These are phyloP conservation scores for Amiota communis DNA, from an alignment of 2,888 invertebrate genomes.

Conservation along the genomic window DNA sequence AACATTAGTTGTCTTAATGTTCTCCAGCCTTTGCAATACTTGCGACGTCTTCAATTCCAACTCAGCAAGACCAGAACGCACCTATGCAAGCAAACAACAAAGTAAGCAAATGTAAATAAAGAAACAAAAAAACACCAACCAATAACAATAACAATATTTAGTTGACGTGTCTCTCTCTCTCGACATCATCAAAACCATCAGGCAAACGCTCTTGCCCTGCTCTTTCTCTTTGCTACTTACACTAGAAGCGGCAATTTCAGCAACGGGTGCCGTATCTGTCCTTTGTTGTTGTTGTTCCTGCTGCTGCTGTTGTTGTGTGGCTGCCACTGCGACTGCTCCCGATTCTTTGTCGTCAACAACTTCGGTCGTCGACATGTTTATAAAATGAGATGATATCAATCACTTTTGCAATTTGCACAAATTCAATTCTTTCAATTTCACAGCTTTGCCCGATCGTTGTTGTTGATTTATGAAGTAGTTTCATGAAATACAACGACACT, in stretches of 20 bases:
- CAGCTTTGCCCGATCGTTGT: background rate
- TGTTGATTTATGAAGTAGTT: no score
- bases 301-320: slow-evolving; percentile 18
- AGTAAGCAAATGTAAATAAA: slow-evolving; percentile 40
- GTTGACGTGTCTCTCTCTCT: slow-evolving; percentile 44
- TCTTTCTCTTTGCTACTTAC: slow-evolving; percentile 55
- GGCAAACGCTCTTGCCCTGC: slow-evolving; percentile 29
- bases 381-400: slow-evolving; percentile 34
- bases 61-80: slow-evolving; percentile 78
- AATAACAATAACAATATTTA: slow-evolving; percentile 3
- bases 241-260: slow-evolving; percentile 72
- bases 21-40: slow-evolving; percentile 81
- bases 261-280: slow-evolving; percentile 62
- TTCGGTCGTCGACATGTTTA: slow-evolving; percentile 54
- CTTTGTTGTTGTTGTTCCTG: slow-evolving; percentile 54
- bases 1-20: slow-evolving; percentile 71
- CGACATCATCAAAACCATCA: slow-evolving; percentile 45
- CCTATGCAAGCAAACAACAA: slow-evolving; percentile 68
- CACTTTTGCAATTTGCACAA: slow-evolving; percentile 11
- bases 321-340: no score
- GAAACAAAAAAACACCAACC: slow-evolving; percentile 20
- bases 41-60: slow-evolving; percentile 83
- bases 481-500: background rate
- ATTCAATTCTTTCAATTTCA: slow-evolving; percentile 6
- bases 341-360: slow-evolving; percentile 52